Base-by-base conservation (phyloP, 2,113 vertebrate species). In the Thalassoma bifasciatum region DNA sequence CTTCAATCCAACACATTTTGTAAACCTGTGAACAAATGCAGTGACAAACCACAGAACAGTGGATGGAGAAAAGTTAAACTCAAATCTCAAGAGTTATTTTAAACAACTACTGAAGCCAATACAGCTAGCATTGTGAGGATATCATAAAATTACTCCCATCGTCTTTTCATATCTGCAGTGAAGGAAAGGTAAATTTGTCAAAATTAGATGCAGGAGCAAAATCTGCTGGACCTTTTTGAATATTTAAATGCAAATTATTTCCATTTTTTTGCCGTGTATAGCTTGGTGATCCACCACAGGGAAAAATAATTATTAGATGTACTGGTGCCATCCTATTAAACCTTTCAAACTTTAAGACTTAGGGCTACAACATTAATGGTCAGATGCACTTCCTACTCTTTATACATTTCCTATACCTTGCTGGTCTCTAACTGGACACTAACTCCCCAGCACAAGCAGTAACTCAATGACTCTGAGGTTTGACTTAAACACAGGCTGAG, bases 401-500 rank as follows among this genome's bases (percentile, higher is more conserved):
- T 7, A 54, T 16, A 11, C 22, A 22, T 37, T 49, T 82, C 13
- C 66, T 61, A 49, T 17, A 42, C 49, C 10, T 61, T 68, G 13
- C 53, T 37, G 11, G 11, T 64, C 14, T 59, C 8, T 38, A 53
- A 64, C 57, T 66, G 46, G 10, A 62, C 61, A 49, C 46, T 26
- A 79, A 74, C 51, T 51, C 22, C 36, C 5, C 24, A 52, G 40
- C 50, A 36, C 30, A 73, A n/a, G 14, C 53, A 40, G 49, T 72
- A 51, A 53, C 56, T n/a, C 65, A 60, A 68, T 81, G 13, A 76
- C 66, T 52, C 68, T 10, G 42, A 37, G 23, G 69, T 50, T 26
- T 54, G 46, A 58, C 75, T 64, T 70, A 84, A 91, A 86, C 65
- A 79, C 70, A 59, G 61, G 38, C 57, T 87, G 30, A 57, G 69